Percentiles rank a stretch among this genome's conserved stretches.
phyloP scores from a whole-genome alignment of 2,113 vertebrate species.

The Crotophaga sulcirostris region DNA sequence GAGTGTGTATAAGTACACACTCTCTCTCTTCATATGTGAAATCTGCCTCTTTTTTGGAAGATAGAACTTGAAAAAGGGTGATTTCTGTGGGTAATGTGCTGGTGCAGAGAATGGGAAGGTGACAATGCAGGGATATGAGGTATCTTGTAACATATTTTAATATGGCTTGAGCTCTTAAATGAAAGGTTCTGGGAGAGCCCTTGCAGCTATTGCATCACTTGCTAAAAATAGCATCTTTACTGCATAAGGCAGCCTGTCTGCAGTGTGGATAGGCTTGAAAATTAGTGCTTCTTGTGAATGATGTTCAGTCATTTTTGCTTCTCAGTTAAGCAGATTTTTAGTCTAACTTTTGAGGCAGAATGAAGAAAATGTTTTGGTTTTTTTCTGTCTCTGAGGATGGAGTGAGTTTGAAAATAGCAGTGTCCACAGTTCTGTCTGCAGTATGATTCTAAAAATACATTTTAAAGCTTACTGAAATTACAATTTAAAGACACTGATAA shows the following conservation, averaged over 20 bases:
- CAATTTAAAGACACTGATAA: slow-evolving; percentile 19
- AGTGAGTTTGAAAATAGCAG: slow-evolving; percentile 17
- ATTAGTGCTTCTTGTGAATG: slow-evolving; percentile 41
- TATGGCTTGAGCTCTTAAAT: slow-evolving; percentile 13
- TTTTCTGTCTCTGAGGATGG: slow-evolving; percentile 1
- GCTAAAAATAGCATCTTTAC: slow-evolving; percentile 56
- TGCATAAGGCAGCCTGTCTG: slow-evolving; percentile 44
- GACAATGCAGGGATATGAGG: neutral
- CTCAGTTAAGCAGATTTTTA: slow-evolving; percentile 1
- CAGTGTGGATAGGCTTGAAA: slow-evolving; percentile 41
- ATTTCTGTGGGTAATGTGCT: neutral
- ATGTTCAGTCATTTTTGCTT: slow-evolving; percentile 5
- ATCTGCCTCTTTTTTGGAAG: neutral
- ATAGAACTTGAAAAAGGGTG: neutral
- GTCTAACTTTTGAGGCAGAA: slow-evolving; percentile 18
- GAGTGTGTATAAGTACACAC: neutral
- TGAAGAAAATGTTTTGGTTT: slow-evolving; percentile 11
- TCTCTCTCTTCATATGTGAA: neutral
- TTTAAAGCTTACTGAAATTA: neutral
- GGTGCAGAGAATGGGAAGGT: neutral
- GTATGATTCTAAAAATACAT: slow-evolving; percentile 15
- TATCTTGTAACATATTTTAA: neutral
- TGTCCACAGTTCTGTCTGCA: slow-evolving; percentile 9
- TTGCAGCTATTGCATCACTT: slow-evolving; percentile 62
- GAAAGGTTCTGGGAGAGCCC: slow-evolving; percentile 62